Conservation (phyloP, 2,113 vertebrate species). For the Rynchops niger region DNA sequence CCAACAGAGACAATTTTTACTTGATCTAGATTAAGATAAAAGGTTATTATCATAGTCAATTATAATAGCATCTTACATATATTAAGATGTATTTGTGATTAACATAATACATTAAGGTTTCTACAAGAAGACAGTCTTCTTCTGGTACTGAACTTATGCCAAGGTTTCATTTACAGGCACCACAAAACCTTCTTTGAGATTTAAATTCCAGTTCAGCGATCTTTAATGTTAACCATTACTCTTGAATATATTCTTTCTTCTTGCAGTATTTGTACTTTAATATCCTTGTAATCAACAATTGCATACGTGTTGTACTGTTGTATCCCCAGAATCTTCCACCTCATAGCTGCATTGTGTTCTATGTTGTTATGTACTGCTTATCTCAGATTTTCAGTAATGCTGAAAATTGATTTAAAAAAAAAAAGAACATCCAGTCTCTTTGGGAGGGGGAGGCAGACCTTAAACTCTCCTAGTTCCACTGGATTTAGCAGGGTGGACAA, state of each 20-base stretch:
- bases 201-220: not conserved
- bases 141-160: not conserved
- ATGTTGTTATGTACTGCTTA: not conserved
- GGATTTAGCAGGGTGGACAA: fast-evolving
- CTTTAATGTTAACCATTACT: not conserved
- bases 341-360: not conserved
- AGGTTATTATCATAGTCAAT: not conserved
- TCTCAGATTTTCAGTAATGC: not conserved
- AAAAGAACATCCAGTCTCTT: not conserved
- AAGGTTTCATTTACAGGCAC: not conserved
- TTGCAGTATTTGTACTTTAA: not conserved
- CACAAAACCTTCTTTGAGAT: not conserved
- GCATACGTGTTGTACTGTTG: not conserved
- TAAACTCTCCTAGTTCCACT: not conserved
- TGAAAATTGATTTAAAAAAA: not conserved
- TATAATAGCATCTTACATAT: not conserved
- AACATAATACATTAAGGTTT: not conserved
- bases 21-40: conserved; percentile 9
- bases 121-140: not conserved
- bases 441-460: not conserved
- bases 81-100: not conserved
- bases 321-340: not conserved
- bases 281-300: not conserved
- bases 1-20: not conserved
- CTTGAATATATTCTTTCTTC: not conserved